Percentiles rank a stretch among this genome's conserved stretches.
Evolutionary conservation across 2,888 invertebrate genomes (phyloP).

Genomic region (Xestia c-nigrum): DNA sequence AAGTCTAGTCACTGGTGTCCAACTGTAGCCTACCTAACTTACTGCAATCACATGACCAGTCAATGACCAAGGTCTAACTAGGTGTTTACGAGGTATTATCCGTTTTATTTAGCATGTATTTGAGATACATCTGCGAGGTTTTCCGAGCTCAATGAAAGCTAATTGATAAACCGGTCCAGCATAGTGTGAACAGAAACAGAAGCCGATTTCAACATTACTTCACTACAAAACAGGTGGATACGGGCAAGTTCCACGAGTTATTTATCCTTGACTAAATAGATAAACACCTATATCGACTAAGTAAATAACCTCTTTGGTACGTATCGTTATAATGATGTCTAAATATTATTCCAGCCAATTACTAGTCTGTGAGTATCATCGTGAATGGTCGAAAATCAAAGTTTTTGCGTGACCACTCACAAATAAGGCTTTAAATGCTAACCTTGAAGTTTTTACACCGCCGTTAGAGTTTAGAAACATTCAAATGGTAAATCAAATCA

Average conservation of each 20-base stretch:
- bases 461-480: conserved; percentile 51
- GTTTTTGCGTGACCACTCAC: conserved; percentile 55
- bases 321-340: conserved; percentile 29
- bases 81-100: background rate
- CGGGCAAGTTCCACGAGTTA: conserved; percentile 22
- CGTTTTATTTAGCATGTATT: background rate
- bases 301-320: conserved; percentile 19
- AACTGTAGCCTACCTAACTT: background rate
- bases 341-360: conserved; percentile 53
- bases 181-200: conserved; percentile 30
- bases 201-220: conserved; percentile 26
- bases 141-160: conserved; percentile 14
- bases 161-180: conserved; percentile 26
- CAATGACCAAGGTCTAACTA: conserved; percentile 2
- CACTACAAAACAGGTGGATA: background rate
- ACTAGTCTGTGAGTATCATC: conserved; percentile 23
- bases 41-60: background rate
- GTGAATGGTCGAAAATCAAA: conserved; percentile 11
- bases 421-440: conserved; percentile 45
- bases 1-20: background rate
- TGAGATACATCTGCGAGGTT: background rate
- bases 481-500: conserved; percentile 45
- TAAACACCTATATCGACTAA: conserved; percentile 5
- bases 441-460: conserved; percentile 59
- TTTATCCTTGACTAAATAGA: conserved; percentile 42